Evolutionary conservation across 2,113 vertebrate genomes (phyloP).

Genomic region (Sylvia atricapilla): DNA sequence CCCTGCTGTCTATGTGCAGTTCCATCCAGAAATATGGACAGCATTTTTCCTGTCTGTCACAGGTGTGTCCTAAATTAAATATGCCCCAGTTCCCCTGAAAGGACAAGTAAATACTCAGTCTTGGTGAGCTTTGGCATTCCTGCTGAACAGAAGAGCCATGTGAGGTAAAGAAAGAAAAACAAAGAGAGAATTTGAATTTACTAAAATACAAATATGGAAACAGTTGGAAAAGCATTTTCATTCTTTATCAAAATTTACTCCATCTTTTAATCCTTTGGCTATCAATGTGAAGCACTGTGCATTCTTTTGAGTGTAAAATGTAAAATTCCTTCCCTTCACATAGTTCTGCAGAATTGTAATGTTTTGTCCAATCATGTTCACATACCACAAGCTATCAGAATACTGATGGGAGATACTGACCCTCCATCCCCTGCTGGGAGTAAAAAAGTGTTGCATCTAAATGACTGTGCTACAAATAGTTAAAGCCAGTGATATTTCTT

Average conservation of each 20-base stretch:
- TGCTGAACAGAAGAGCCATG: background rate
- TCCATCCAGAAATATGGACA: background rate
- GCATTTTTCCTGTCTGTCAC: background rate
- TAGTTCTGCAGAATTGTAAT: background rate
- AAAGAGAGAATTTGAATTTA: background rate
- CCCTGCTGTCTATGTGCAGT: background rate
- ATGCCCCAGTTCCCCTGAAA: background rate
- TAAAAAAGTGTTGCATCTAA: constrained; percentile 5
- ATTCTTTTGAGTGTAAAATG: background rate
- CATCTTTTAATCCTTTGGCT: background rate
- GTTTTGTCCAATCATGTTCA: background rate
- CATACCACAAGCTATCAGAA: background rate
- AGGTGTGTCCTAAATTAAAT: background rate
- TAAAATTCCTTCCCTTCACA: background rate
- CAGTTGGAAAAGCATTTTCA: background rate
- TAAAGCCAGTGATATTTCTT: background rate
- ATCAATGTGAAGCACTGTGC: background rate
- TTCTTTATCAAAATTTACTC: constrained; percentile 16
- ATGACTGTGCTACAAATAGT: constrained; percentile 11
- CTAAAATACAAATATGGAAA: background rate
- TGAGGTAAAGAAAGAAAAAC: background rate
- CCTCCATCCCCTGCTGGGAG: background rate
- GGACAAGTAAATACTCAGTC: background rate
- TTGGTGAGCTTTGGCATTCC: background rate
- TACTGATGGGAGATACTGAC: background rate